These are phyloP conservation scores for Branchipolynoe longqiensis DNA, from an alignment of 2,888 invertebrate species.

Conservation along the genomic window DNA sequence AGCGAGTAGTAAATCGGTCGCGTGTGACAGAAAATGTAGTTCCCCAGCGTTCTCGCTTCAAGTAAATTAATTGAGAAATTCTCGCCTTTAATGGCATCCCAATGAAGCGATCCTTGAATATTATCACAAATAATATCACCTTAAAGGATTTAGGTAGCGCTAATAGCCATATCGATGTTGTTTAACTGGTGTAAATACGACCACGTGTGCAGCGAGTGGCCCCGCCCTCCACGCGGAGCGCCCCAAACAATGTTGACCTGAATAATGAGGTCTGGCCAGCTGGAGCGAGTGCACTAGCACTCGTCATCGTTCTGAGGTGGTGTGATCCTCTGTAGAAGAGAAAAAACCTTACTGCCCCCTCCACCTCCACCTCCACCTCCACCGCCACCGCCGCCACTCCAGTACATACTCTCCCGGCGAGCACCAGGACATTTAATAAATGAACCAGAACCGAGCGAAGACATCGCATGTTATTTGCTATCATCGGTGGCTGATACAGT, in stretches of 20 bases:
- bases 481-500: no score
- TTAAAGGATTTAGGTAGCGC: no score
- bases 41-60: not conserved
- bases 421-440: not conserved
- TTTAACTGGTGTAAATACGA: not conserved
- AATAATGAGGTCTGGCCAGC: not conserved
- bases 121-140: no score
- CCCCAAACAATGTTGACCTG: conserved; percentile 9
- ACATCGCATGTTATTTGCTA: no score
- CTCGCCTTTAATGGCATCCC: no score
- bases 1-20: not conserved
- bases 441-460: no score
- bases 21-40: not conserved
- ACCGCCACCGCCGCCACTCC: not conserved
- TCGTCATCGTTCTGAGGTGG: not conserved
- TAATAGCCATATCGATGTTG: no score
- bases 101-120: no score
- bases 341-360: not conserved
- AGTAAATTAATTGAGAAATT: no score
- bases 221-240: not conserved
- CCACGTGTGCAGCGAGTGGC: not conserved
- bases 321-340: not conserved
- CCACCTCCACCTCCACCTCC: not conserved
- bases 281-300: not conserved
- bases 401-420: not conserved